Evolutionary conservation across 1,140 invertebrate species (phyloP).

Genomic region (Drosophila ohnishii): DNA sequence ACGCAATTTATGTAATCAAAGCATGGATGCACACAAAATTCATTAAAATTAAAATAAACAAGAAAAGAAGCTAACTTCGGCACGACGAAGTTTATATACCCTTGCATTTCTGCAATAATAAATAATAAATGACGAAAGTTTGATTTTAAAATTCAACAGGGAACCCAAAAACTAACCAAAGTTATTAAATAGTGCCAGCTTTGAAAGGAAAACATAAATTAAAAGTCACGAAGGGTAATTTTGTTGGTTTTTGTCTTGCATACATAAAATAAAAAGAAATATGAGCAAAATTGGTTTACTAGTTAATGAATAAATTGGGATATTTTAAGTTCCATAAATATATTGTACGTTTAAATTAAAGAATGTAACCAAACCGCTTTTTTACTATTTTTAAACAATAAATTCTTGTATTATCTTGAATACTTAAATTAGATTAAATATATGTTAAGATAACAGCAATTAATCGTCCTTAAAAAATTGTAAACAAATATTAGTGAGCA

Average conservation of each 20-base stretch:
- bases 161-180: not conserved
- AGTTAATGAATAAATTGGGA: not conserved
- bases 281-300: not conserved
- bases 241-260: not conserved
- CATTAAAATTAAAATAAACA: conserved; percentile 43
- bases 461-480: not conserved
- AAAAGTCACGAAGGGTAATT: not conserved
- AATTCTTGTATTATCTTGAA: not conserved
- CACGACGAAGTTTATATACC: too few relatives aligned
- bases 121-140: conserved; percentile 25
- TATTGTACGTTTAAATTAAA: not conserved
- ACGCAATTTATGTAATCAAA: conserved; percentile 47
- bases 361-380: not conserved
- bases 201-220: not conserved
- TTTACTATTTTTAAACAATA: not conserved
- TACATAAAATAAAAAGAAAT: not conserved
- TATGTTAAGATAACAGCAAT: not conserved
- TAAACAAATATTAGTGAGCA: not conserved
- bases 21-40: conserved; percentile 2
- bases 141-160: not conserved
- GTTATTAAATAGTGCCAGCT: not conserved
- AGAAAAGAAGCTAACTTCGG: too few relatives aligned
- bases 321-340: not conserved
- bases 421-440: not conserved
- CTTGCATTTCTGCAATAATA: too few relatives aligned